These are phyloP conservation scores for Kryphioiulus occultus DNA, from an alignment of 2,888 invertebrate species.

Conservation along the genomic window DNA sequence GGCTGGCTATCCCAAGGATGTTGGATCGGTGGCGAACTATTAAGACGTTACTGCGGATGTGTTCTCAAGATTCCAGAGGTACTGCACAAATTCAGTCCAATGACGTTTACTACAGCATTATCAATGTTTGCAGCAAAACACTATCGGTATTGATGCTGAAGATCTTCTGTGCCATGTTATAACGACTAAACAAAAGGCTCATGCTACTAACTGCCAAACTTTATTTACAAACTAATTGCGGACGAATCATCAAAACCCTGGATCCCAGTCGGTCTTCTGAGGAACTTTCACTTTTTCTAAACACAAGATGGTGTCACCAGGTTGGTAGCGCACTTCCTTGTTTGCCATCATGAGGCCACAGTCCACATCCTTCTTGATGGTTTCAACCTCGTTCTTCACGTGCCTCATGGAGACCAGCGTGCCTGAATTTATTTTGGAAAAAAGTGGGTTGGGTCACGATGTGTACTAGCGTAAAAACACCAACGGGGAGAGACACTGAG, in stretches of 20 bases:
- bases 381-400: constrained; percentile 84
- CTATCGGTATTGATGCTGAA: too few relatives aligned
- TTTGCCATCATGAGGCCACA: constrained; percentile 85
- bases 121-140: too few relatives aligned
- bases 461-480: too few relatives aligned
- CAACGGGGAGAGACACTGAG: too few relatives aligned
- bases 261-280: constrained; percentile 82
- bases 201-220: not conserved
- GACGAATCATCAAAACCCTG: constrained; percentile 72
- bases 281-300: constrained; percentile 72
- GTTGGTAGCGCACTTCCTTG: constrained; percentile 69
- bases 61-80: too few relatives aligned
- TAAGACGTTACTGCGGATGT: too few relatives aligned
- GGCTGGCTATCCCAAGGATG: too few relatives aligned
- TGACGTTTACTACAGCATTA: too few relatives aligned
- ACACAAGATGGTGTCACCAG: constrained; percentile 82
- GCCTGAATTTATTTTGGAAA: constrained; percentile 66
- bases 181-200: not conserved
- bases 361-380: constrained; percentile 83
- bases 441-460: not conserved
- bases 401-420: constrained; percentile 83
- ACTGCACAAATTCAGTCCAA: too few relatives aligned
- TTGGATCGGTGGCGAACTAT: too few relatives aligned
- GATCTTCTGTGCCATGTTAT: too few relatives aligned
- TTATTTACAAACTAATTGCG: not conserved